Conservation (phyloP, 2,113 vertebrate species). For the Macaca mulatta region DNA sequence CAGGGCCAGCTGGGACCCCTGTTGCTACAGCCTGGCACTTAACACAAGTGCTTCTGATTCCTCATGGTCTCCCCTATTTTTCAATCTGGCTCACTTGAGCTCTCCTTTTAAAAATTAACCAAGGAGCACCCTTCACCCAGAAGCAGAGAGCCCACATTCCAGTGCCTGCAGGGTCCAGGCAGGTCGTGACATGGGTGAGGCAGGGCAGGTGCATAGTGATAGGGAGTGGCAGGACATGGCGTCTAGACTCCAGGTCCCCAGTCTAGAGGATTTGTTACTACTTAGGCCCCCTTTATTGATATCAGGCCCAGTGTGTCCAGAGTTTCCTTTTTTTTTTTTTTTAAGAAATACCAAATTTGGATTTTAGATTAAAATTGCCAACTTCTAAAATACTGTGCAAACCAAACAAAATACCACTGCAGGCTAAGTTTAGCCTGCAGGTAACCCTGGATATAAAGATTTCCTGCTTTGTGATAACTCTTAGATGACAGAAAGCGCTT, state of each 20-base stretch:
- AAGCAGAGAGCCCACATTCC: slow-evolving; percentile 17
- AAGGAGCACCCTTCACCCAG: background rate
- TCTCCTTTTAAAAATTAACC: background rate
- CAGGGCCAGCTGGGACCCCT: background rate
- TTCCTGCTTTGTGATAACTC: background rate
- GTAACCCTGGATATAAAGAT: background rate
- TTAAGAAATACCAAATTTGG: slow-evolving; percentile 10
- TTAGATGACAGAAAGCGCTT: background rate
- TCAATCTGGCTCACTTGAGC: background rate
- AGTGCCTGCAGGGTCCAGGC: background rate
- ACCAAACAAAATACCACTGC: background rate
- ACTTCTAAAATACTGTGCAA: background rate
- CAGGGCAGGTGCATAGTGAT: background rate
- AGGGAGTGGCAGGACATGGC: background rate
- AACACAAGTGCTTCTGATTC: background rate
- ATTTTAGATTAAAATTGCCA: slow-evolving; percentile 12
- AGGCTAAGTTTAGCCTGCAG: background rate
- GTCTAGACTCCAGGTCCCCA: background rate
- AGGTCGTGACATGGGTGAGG: background rate
- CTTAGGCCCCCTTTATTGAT: background rate
- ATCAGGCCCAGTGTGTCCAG: background rate
- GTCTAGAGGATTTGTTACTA: background rate
- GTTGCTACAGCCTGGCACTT: background rate
- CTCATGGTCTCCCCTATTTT: background rate
- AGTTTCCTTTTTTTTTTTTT: background rate